Conservation (phyloP, 2,113 vertebrate genomes). For the Odocoileus hemionus region DNA sequence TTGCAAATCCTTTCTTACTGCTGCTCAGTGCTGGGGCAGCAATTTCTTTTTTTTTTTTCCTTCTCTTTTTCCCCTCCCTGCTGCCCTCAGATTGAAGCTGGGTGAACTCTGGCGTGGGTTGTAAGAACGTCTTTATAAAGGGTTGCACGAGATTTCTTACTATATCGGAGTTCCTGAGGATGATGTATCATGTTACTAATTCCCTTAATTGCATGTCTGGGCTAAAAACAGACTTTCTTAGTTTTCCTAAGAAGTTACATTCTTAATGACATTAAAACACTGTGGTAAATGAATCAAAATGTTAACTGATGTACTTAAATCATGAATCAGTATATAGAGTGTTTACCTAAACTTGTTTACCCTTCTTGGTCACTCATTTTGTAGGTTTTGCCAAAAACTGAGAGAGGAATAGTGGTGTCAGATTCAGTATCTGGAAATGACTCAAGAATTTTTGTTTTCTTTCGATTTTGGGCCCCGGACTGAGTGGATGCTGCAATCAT, state of each 20-base stretch:
- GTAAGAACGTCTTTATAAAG: constrained; percentile 64
- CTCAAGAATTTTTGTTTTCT: constrained; percentile 74
- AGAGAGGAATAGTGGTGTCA: constrained; percentile 31
- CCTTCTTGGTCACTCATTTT: constrained; percentile 65
- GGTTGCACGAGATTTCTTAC: constrained; percentile 71
- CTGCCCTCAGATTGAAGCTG: not conserved
- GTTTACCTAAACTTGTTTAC: constrained; percentile 82
- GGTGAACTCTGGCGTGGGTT: not conserved
- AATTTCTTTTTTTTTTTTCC: not conserved
- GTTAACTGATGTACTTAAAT: constrained; percentile 58
- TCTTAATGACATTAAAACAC: constrained; percentile 78
- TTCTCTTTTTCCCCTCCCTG: fast-evolving
- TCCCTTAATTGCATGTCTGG: constrained; percentile 84
- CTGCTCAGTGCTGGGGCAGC: not conserved
- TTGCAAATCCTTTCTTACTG: not conserved
- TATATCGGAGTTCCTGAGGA: constrained; percentile 67
- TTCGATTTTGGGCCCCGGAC: constrained; percentile 53
- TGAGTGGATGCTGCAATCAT: constrained; percentile 45
- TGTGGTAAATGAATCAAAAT: constrained; percentile 72
- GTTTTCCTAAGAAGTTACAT: constrained; percentile 83
- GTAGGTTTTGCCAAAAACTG: constrained; percentile 65
- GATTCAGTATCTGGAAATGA: constrained; percentile 66
- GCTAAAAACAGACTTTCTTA: constrained; percentile 81
- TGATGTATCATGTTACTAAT: constrained; percentile 82
- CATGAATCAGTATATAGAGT: constrained; percentile 71